phyloP scores from a whole-genome alignment of 2,797 vertebrate genomes.

The Sebastolobus alascanus region DNA sequence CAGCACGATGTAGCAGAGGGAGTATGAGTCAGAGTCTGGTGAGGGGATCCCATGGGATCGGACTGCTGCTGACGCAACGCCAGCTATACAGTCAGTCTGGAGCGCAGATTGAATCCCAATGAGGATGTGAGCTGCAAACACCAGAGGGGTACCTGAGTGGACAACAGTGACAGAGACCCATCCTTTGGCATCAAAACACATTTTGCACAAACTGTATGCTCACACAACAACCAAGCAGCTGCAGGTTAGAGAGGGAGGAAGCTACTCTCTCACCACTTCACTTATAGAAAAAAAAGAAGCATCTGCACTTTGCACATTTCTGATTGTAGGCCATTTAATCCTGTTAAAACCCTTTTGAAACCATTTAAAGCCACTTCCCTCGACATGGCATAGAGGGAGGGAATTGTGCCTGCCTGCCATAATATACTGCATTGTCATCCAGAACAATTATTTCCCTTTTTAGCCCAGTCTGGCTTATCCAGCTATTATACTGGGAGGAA shows the following conservation, averaged over 20 bases:
- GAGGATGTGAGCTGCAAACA: constrained; percentile 57
- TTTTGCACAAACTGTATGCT: background rate
- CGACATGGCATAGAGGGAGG: constrained; percentile 55
- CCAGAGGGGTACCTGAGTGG: constrained; percentile 4
- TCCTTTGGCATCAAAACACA: constrained; percentile 11
- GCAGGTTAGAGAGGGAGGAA: background rate
- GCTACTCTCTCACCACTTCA: constrained; percentile 1
- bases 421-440: constrained; percentile 76
- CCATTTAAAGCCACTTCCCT: constrained; percentile 76
- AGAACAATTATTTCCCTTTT: constrained; percentile 78
- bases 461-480: constrained; percentile 68
- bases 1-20: constrained; percentile 39
- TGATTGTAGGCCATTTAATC: constrained; percentile 69
- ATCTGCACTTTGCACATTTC: constrained; percentile 69
- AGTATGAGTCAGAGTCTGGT: constrained; percentile 79
- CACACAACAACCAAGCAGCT: constrained; percentile 9
- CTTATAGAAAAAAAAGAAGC: constrained; percentile 32
- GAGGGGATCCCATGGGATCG: constrained; percentile 65
- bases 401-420: constrained; percentile 48
- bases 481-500: constrained; percentile 65
- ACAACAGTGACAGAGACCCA: background rate
- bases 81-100: constrained; percentile 62
- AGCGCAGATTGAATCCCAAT: constrained; percentile 69
- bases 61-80: constrained; percentile 64
- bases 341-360: constrained; percentile 67